These are phyloP conservation scores for Bucorvus abyssinicus DNA, from an alignment of 2,797 vertebrate species.

Conservation along the genomic window DNA sequence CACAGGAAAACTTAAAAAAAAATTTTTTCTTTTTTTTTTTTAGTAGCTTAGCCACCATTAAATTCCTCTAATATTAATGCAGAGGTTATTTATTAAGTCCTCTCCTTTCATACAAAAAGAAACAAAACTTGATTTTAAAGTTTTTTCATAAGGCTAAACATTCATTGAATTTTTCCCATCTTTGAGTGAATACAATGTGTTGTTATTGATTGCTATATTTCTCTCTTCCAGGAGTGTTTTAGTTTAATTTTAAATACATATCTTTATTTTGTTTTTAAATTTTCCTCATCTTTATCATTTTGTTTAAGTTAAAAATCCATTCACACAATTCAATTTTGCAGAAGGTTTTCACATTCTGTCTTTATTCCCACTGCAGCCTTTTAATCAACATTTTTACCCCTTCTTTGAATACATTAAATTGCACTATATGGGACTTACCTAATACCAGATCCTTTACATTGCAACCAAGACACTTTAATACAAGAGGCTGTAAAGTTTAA, in stretches of 20 bases:
- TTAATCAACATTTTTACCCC: conserved; percentile 4
- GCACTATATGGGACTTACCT: background rate
- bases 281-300: background rate
- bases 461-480: background rate
- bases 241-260: background rate
- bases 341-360: background rate
- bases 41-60: background rate
- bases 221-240: background rate
- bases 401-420: conserved; percentile 21
- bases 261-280: background rate
- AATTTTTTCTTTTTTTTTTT: background rate
- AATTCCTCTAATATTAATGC: background rate
- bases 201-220: background rate
- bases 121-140: background rate
- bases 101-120: background rate
- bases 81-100: background rate
- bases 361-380: conserved; percentile 2
- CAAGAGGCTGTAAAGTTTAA: background rate
- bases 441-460: background rate
- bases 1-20: background rate
- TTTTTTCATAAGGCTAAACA: background rate
- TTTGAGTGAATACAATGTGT: background rate
- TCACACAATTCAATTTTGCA: background rate
- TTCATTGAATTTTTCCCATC: background rate
- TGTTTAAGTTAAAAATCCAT: background rate